Evolutionary conservation across 1,140 invertebrate species (phyloP), one percentile per base, ranked within the genome.

Genomic region (Wasmannia auropunctata): DNA sequence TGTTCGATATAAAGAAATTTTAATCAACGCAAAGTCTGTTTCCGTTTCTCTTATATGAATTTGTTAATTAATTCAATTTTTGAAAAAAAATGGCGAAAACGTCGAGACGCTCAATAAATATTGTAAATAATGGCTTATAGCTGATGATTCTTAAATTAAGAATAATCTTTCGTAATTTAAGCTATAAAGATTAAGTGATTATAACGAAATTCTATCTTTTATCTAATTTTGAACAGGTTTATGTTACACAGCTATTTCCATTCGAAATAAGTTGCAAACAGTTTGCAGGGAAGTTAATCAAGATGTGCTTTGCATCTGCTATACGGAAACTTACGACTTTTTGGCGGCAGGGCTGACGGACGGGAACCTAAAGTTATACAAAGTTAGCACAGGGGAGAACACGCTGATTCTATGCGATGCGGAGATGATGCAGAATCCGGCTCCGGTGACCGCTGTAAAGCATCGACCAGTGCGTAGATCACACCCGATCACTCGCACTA

Each of bases 231-330:
- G 25, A 75, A 58, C n/a, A 58, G 22, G 3, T 56, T 75, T 75
- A 58, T 37, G 7, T 75, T 75, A 22, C 16, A 56, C 22, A 58
- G 31, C 19, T 65, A 43, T 63, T 46, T 22, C n/a, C 6, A 43
- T 79, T 65, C 14, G 28, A 79, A 79, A 49, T 86, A 49, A 58
- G 16, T 69, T 43, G 56, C 79, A 46, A 72, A 60, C 56, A 60
- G 70, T 92, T 85, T 91, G 43, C 28, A 96, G 96, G 70, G 95
- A 96, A 81, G 93, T 93, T 62, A 95, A 93, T 83, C 95, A 95
- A 65, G 95, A 96, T 60, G 94, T 96, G 77, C 93, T 96, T 87
- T 96, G 96, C 87, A 93, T 96, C 77, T 96, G 96, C 93, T 97
- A 96, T 89, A 96, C 96, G 22, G 96, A 96, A 92, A 95, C 95